phyloP scores from a whole-genome alignment of 2,888 invertebrate species.

The Aproaerema taeniolella region DNA sequence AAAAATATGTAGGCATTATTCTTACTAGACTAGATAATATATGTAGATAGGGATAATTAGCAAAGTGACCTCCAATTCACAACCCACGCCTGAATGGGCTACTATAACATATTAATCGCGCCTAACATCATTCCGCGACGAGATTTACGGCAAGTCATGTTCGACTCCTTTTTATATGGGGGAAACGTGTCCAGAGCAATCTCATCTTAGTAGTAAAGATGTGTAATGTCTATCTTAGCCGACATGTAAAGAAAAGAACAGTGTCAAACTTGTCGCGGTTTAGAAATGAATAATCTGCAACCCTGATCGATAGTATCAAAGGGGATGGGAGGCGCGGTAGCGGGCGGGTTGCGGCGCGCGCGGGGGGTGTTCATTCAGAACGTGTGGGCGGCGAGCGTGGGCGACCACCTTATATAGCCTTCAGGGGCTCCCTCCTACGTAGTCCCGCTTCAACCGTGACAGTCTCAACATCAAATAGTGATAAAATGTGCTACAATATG shows the following conservation, averaged over 20 bases:
- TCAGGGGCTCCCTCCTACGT: constrained; percentile 51
- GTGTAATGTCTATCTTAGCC: too few species aligned
- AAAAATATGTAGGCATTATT: too few species aligned
- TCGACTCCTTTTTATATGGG: too few species aligned
- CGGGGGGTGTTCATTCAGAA: constrained; percentile 80
- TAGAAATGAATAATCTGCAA: constrained; percentile 58
- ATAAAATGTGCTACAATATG: constrained; percentile 57
- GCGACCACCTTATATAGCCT: constrained; percentile 67
- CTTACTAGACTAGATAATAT: too few species aligned
- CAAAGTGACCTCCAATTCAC: too few species aligned
- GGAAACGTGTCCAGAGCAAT: too few species aligned
- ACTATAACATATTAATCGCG: too few species aligned
- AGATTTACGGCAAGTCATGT: too few species aligned
- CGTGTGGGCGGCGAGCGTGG: constrained; percentile 80
- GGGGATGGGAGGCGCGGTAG: constrained; percentile 30
- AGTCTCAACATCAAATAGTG: constrained; percentile 41
- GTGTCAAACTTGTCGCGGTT: constrained; percentile 11
- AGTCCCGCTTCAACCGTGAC: constrained; percentile 54
- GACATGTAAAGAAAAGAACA: background rate
- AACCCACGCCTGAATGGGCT: too few species aligned
- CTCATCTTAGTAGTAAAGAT: too few species aligned
- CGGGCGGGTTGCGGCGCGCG: constrained; percentile 29
- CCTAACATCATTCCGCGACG: too few species aligned
- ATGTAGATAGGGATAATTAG: too few species aligned
- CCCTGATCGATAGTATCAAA: constrained; percentile 63